A percentile compares a stretch with the other conserved stretches of the same genome.
These are phyloP conservation scores for Synergus laeviventris DNA, from an alignment of 2,888 invertebrate species.

Conservation along the genomic window DNA sequence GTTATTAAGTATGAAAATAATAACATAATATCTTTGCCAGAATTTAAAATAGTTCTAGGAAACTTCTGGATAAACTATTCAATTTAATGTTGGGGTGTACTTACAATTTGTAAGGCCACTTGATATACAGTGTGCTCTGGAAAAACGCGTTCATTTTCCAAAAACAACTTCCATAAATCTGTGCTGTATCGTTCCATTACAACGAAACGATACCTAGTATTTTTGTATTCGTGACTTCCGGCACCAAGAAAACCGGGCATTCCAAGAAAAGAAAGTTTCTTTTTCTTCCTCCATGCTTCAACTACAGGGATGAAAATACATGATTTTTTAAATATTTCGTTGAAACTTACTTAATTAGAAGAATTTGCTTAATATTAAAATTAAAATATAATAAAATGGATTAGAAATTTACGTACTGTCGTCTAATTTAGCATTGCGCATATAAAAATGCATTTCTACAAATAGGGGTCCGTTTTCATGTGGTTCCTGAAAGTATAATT, in stretches of 20 bases:
- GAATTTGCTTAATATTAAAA: neutral
- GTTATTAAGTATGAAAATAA: constrained; percentile 1
- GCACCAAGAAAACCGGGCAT: constrained; percentile 91
- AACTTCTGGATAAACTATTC: neutral
- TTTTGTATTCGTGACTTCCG: constrained; percentile 88
- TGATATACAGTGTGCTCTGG: constrained; percentile 86
- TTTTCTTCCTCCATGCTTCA: constrained; percentile 82
- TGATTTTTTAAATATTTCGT: neutral
- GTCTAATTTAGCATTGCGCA: constrained; percentile 84
- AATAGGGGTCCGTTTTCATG: constrained; percentile 95
- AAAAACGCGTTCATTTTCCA: constrained; percentile 82
- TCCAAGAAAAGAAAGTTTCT: constrained; percentile 85
- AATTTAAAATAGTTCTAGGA: neutral
- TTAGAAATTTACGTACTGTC: constrained; percentile 79
- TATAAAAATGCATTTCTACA: constrained; percentile 94
- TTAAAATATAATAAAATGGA: too few species aligned
- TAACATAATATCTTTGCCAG: neutral
- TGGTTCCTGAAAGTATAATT: constrained; percentile 84
- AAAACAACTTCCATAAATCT: constrained; percentile 89
- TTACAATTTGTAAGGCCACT: constrained; percentile 90
- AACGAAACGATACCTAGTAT: constrained; percentile 90
- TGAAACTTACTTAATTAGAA: neutral
- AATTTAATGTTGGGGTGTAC: constrained; percentile 54
- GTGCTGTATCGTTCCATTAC: constrained; percentile 93
- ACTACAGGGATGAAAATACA: constrained; percentile 77